Evolutionary conservation across 2,113 vertebrate species (phyloP).

Genomic region (Platichthys stellatus): DNA sequence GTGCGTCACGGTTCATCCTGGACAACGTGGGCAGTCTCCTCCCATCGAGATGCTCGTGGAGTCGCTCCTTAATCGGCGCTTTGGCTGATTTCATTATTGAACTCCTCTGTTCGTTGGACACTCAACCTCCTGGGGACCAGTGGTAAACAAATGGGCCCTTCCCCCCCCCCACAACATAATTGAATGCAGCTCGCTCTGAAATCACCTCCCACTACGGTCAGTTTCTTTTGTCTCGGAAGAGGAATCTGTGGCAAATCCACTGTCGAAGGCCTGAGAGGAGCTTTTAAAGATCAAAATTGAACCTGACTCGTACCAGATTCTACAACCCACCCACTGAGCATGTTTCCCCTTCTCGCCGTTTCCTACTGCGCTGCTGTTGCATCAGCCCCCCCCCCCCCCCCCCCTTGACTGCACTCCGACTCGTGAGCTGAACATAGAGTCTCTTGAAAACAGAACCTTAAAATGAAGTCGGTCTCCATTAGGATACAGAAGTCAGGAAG

Average conservation of each 20-base stretch:
- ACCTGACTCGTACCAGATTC: conserved; percentile 13
- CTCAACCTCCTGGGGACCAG: neutral
- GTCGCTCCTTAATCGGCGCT: neutral
- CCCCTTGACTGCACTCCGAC: neutral
- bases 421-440: neutral
- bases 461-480: neutral
- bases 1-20: neutral
- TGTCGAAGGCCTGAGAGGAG: neutral
- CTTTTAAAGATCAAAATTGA: conserved; percentile 6
- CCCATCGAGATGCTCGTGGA: neutral
- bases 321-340: neutral
- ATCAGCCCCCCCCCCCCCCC: neutral
- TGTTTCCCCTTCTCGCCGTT: neutral
- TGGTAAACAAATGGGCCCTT: neutral
- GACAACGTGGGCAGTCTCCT: neutral
- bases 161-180: no score
- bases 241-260: neutral
- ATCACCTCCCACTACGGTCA: neutral
- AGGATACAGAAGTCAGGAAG: neutral
- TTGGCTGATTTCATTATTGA: neutral
- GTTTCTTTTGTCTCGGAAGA: neutral
- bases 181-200: neutral
- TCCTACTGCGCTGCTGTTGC: conserved; percentile 5
- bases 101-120: neutral
- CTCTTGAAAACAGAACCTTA: neutral